Evolutionary conservation across 1,140 invertebrate species (phyloP).

Genomic region (Lepidurus apus): DNA sequence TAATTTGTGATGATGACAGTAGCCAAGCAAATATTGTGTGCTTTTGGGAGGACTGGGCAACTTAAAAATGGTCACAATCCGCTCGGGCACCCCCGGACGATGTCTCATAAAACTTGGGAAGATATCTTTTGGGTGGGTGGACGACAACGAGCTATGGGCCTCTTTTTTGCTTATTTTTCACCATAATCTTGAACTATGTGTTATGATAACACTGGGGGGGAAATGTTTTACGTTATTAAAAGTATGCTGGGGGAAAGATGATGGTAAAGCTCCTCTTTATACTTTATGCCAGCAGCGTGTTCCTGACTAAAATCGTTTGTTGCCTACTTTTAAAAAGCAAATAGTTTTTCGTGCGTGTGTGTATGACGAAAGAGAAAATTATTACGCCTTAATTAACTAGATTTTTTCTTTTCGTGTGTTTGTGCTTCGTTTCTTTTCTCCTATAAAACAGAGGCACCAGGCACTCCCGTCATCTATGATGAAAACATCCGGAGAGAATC

Average conservation of each 20-base stretch:
- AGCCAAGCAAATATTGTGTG: background rate
- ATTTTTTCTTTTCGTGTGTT: background rate
- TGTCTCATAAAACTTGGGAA: constrained; percentile 8
- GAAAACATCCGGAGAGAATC: constrained; percentile 68
- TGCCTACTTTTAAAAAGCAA: background rate
- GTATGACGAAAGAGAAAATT: background rate
- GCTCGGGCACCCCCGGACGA: background rate
- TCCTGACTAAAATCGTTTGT: background rate
- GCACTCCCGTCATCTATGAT: constrained; percentile 77
- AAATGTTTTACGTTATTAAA: background rate
- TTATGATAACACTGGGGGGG: background rate
- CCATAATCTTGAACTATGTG: constrained; percentile 6
- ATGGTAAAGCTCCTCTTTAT: background rate
- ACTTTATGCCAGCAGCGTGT: background rate
- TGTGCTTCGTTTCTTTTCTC: background rate
- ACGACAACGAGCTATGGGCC: background rate
- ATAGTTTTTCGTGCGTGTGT: background rate
- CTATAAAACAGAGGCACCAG: constrained; percentile 65
- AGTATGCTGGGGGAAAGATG: background rate
- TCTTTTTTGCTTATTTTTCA: background rate
- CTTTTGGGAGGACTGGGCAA: background rate
- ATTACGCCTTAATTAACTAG: background rate
- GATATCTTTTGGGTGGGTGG: constrained; percentile 4
- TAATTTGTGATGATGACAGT: constrained; percentile 11
- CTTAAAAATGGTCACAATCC: background rate